Evolutionary conservation across 2,888 invertebrate species (phyloP), one percentile per base, ranked within the genome.

Genomic region (Cheiracanthium punctorium): DNA sequence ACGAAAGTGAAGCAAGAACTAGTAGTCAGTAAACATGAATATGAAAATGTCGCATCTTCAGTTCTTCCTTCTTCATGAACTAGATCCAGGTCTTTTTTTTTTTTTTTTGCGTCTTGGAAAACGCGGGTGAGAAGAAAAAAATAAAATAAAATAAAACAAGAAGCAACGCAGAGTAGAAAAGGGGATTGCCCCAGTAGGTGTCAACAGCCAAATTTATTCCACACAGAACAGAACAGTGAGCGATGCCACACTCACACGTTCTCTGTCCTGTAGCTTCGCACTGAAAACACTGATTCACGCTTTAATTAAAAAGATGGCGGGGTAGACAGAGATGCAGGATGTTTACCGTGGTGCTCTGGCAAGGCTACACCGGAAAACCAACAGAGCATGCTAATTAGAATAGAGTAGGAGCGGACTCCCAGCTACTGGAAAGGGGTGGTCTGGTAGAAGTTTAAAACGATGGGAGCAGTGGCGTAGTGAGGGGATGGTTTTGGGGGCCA

Each of bases 231-330:
- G 58, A 20, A 24, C 17, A 17, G 58, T 17, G 58, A 58, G 58
- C 4, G 7, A 58, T 58, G n/a, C n/a, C n/a, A 58, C 58, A 17
- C 17, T 2, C 43, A 48, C 58, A 58, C 58, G 20, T 58, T n/a
- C n/a, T n/a, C 24, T 58, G 58, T 17, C n/a, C 24, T 58, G 1
- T 12, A 24, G 12, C 24, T 58, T 58, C 58, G 1, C 58, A 58
- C 58, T 17, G 20, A 58, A 24, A 58, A 24, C 14, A 58, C 58
- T 24, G 24, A 58, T 58, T 24, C 24, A 24, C 1, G 5, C 4
- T 20, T 58, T 58, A 58, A 58, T 58, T 58, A 58, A 58, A 58
- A 58, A 24, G 58, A 58, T 58, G 24, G 58, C 20, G 24, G 58
- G 24, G 58, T 37, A 48, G 24, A 58, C 58, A 58, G 17, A 48